These are phyloP conservation scores for Hirundo rustica DNA, from an alignment of 2,797 vertebrate species.

Conservation along the genomic window DNA sequence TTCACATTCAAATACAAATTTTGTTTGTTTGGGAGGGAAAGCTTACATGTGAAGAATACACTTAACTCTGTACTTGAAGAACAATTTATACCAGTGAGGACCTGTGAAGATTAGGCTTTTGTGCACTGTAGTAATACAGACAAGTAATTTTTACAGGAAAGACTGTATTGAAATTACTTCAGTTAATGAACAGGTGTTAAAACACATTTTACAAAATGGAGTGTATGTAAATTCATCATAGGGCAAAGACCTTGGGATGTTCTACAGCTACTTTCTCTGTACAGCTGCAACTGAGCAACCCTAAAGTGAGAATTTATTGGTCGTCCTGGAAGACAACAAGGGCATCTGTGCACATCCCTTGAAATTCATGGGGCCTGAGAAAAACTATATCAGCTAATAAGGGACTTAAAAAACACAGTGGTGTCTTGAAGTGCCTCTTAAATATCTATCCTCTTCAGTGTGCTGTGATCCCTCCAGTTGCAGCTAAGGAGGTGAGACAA, in stretches of 20 bases:
- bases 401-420: not conserved
- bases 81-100: not conserved
- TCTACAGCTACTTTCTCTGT: not conserved
- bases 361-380: not conserved
- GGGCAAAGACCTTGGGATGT: not conserved
- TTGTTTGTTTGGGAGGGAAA: not conserved
- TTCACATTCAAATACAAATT: not conserved
- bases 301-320: not conserved
- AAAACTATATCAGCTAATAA: not conserved
- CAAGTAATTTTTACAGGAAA: not conserved
- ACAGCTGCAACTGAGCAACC: not conserved
- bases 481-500: not conserved
- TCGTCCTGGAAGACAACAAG: not conserved
- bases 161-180: not conserved
- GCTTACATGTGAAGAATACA: not conserved
- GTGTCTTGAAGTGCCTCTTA: not conserved
- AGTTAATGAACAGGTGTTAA: slow-evolving; percentile 4
- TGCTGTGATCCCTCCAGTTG: not conserved
- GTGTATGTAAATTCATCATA: not conserved
- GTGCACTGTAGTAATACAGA: not conserved
- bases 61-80: not conserved
- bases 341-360: not conserved
- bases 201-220: slow-evolving; percentile 11
- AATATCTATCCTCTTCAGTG: not conserved
- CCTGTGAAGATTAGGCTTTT: not conserved